phyloP scores from a whole-genome alignment of 64 coral and sea anemone species.

The Porites lutea region DNA sequence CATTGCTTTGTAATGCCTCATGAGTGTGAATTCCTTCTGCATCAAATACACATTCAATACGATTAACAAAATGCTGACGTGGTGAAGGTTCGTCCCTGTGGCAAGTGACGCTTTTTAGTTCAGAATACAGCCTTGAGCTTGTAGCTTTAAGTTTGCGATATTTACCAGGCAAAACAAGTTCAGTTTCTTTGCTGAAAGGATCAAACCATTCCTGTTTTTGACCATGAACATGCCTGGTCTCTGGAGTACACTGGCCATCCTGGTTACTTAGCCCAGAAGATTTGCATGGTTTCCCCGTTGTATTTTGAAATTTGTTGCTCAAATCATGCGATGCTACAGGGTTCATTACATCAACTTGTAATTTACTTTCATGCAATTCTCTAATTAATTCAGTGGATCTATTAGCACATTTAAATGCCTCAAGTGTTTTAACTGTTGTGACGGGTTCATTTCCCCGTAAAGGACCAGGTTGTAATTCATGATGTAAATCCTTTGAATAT shows the following conservation, averaged over 20 bases:
- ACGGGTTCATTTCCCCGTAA: neutral
- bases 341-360: neutral
- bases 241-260: neutral
- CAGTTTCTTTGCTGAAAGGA: slow-evolving; percentile 4
- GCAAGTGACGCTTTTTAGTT: neutral
- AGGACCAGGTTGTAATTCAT: neutral
- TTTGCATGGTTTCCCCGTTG: neutral
- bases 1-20: neutral
- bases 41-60: slow-evolving; percentile 12
- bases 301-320: neutral
- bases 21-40: neutral
- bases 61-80: neutral
- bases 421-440: neutral
- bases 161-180: slow-evolving; percentile 18
- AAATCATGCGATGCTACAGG: neutral
- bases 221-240: neutral
- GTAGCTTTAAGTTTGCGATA: slow-evolving; percentile 38
- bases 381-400: neutral
- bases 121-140: slow-evolving; percentile 13
- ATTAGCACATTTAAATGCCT: neutral
- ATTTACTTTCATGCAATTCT: neutral
- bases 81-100: neutral
- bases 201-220: slow-evolving; percentile 15
- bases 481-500: neutral
- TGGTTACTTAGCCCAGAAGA: neutral